Evolutionary conservation across 2,888 invertebrate genomes (phyloP).

Genomic region (Andrena praecox): DNA sequence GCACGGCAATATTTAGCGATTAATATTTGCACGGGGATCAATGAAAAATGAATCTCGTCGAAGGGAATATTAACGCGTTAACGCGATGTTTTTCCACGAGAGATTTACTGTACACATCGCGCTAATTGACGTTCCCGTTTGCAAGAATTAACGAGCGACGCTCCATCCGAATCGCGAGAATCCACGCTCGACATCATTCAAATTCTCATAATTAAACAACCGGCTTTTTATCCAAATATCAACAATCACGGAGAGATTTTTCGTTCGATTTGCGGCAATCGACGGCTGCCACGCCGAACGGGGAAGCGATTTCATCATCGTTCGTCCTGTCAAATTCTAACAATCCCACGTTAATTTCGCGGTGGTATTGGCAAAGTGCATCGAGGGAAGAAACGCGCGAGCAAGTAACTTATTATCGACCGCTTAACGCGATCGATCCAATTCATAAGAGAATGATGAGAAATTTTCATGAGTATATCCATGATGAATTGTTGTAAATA

Average conservation of each 20-base stretch:
- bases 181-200: neutral
- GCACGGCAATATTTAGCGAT: constrained; percentile 21
- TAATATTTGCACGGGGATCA: constrained; percentile 14
- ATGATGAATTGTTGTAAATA: neutral
- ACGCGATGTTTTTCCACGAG: constrained; percentile 5
- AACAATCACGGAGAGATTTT: neutral
- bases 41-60: constrained; percentile 9
- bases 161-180: constrained; percentile 4
- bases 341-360: too few species aligned
- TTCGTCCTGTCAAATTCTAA: too few species aligned
- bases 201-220: constrained; percentile 2
- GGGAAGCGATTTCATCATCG: too few species aligned
- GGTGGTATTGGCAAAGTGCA: too few species aligned
- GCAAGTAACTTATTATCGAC: neutral
- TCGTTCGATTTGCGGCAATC: constrained; percentile 17
- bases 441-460: neutral
- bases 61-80: constrained; percentile 17
- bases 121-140: constrained; percentile 21
- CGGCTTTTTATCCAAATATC: constrained; percentile 4
- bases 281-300: neutral
- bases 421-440: neutral
- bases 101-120: neutral
- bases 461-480: neutral
- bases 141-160: constrained; percentile 15
- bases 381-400: neutral